Percentiles rank a stretch among this genome's conserved stretches.
These are phyloP conservation scores for Pimephales promelas DNA, from an alignment of 2,113 vertebrate genomes.

Conservation along the genomic window DNA sequence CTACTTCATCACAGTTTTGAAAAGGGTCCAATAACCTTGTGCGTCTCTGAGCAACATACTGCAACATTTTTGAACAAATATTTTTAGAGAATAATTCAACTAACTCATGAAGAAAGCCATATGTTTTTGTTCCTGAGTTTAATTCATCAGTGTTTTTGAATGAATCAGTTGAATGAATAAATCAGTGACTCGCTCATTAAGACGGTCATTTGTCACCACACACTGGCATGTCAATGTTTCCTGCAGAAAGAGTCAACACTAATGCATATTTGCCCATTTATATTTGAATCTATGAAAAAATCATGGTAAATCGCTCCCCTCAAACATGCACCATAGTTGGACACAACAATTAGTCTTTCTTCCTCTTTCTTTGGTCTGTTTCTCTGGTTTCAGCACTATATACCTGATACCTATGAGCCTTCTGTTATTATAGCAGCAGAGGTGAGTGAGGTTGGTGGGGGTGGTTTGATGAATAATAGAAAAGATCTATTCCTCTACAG, in stretches of 20 bases:
- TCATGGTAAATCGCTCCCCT: neutral
- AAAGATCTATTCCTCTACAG: conserved; percentile 35
- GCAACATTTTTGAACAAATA: no score
- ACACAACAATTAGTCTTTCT: neutral
- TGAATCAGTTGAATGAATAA: neutral
- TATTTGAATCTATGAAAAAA: neutral
- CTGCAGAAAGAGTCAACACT: neutral
- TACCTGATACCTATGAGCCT: conserved; percentile 5
- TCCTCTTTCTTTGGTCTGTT: neutral
- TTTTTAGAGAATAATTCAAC: no score
- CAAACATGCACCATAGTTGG: neutral
- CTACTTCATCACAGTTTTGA: no score
- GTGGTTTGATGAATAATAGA: conserved; percentile 59
- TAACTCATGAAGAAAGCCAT: no score
- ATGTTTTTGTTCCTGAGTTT: no score
- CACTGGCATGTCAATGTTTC: no score
- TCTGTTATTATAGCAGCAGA: neutral
- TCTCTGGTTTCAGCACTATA: neutral
- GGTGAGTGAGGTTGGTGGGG: conserved; percentile 1
- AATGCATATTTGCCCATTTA: neutral
- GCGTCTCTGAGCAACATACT: no score
- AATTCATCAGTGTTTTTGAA: neutral
- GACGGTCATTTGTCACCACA: neutral
- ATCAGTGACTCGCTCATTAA: neutral
- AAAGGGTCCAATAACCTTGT: no score